phyloP scores from a whole-genome alignment of 2,888 invertebrate genomes.

The Coelinius sp. region DNA sequence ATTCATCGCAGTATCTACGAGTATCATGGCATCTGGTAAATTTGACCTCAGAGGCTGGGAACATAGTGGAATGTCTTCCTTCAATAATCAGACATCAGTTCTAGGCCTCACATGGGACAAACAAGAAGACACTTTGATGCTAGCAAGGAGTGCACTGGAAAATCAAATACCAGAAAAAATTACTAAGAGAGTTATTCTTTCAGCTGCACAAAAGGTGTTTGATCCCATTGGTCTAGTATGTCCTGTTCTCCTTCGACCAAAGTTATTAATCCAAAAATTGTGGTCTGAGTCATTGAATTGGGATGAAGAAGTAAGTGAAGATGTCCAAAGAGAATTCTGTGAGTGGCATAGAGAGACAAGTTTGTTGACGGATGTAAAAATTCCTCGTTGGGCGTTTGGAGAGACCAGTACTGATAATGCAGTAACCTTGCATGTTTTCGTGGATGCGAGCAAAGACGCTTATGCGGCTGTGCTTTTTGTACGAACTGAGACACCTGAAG shows the following conservation, averaged over 20 bases:
- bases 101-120: constrained; percentile 44
- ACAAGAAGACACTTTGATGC: constrained; percentile 32
- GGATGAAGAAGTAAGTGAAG: constrained; percentile 40
- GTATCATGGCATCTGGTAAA: constrained; percentile 38
- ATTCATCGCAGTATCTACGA: constrained; percentile 32
- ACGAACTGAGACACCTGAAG: constrained; percentile 39
- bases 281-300: constrained; percentile 38
- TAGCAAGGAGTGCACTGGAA: constrained; percentile 27
- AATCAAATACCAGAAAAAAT: constrained; percentile 22
- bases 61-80: constrained; percentile 25
- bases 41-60: constrained; percentile 50
- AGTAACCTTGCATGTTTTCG: constrained; percentile 51
- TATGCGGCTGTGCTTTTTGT: constrained; percentile 53
- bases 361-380: constrained; percentile 35
- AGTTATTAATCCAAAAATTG: constrained; percentile 43
- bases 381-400: constrained; percentile 45
- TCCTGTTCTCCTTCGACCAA: constrained; percentile 44
- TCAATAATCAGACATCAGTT: constrained; percentile 36
- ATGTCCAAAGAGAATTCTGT: constrained; percentile 30
- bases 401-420: background rate
- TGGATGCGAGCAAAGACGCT: constrained; percentile 52
- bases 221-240: constrained; percentile 48
- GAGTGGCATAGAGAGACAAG: constrained; percentile 45
- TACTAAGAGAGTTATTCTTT: constrained; percentile 48
- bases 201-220: constrained; percentile 44